Evolutionary conservation across 2,113 vertebrate species (phyloP).

Genomic region (Saguinus midas): DNA sequence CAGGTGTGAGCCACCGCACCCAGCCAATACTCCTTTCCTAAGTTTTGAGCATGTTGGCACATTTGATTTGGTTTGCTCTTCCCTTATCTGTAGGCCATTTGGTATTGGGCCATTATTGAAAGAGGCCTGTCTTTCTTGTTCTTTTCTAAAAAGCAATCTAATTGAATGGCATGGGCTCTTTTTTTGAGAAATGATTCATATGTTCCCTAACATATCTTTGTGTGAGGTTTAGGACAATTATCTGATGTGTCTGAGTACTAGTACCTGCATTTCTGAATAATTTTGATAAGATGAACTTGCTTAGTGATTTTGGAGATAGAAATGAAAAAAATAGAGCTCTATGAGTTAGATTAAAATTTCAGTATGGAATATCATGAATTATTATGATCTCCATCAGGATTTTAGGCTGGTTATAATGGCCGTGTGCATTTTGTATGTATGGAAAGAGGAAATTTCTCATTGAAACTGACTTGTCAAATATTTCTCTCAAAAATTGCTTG

Average conservation of each 20-base stretch:
- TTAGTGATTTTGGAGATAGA: neutral
- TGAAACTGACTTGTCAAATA: slow-evolving; percentile 23
- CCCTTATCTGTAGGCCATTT: neutral
- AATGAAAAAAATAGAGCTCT: neutral
- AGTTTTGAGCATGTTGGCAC: neutral
- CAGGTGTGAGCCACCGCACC: too few species aligned
- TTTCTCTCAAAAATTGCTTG: slow-evolving; percentile 68
- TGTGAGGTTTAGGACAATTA: neutral
- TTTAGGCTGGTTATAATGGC: slow-evolving; percentile 31
- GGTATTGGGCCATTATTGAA: neutral
- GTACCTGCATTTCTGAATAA: neutral
- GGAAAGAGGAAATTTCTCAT: slow-evolving; percentile 27
- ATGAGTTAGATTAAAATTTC: neutral
- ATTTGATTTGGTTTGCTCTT: neutral
- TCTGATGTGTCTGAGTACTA: neutral
- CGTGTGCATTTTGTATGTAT: neutral
- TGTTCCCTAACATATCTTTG: neutral
- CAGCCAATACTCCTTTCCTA: neutral
- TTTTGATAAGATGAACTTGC: neutral
- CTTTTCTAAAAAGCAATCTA: slow-evolving; percentile 15
- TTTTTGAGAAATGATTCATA: neutral
- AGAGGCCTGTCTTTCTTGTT: neutral
- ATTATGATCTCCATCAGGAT: neutral
- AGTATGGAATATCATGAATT: neutral
- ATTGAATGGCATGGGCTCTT: neutral